phyloP scores from a whole-genome alignment of 2,888 invertebrate species.

The Drosophila tanythrix region DNA sequence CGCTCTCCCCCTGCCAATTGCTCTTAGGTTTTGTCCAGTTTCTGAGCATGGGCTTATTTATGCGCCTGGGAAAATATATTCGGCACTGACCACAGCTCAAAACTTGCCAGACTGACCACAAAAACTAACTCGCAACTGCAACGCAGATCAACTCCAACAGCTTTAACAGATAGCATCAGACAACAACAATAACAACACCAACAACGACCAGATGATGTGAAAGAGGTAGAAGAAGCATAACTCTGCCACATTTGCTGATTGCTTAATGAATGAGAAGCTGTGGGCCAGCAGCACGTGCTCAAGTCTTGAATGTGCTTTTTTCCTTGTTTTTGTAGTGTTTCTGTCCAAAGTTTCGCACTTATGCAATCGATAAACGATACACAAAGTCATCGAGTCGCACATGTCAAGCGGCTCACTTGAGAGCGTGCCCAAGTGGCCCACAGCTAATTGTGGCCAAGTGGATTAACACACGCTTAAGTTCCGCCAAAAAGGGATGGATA shows the following conservation, averaged over 20 bases:
- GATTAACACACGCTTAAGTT: slow-evolving; percentile 1
- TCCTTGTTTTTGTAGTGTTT: slow-evolving; percentile 1
- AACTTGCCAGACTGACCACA: slow-evolving; percentile 50
- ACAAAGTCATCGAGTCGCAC: slow-evolving; percentile 34
- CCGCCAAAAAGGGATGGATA: neutral
- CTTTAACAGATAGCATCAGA: slow-evolving; percentile 48
- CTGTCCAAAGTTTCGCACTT: slow-evolving; percentile 22
- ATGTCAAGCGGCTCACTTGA: slow-evolving; percentile 47
- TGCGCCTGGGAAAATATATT: slow-evolving; percentile 79
- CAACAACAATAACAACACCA: slow-evolving; percentile 22
- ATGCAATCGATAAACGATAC: slow-evolving; percentile 53
- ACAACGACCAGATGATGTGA: slow-evolving; percentile 1
- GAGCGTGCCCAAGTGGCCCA: slow-evolving; percentile 58
- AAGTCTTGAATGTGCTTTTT: slow-evolving; percentile 66
- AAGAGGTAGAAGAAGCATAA: slow-evolving; percentile 27
- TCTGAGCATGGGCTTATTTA: slow-evolving; percentile 64
- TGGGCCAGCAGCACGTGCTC: slow-evolving; percentile 67
- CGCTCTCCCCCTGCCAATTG: neutral
- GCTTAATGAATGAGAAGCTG: slow-evolving; percentile 76
- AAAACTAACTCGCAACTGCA: slow-evolving; percentile 29
- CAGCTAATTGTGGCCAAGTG: slow-evolving; percentile 59
- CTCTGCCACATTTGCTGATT: slow-evolving; percentile 56
- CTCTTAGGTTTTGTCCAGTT: slow-evolving; percentile 46
- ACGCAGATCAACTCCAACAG: slow-evolving; percentile 43
- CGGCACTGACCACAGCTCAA: slow-evolving; percentile 63